Base-by-base conservation (phyloP, 2,888 invertebrate genomes). In the Thereva nobilitata region DNA sequence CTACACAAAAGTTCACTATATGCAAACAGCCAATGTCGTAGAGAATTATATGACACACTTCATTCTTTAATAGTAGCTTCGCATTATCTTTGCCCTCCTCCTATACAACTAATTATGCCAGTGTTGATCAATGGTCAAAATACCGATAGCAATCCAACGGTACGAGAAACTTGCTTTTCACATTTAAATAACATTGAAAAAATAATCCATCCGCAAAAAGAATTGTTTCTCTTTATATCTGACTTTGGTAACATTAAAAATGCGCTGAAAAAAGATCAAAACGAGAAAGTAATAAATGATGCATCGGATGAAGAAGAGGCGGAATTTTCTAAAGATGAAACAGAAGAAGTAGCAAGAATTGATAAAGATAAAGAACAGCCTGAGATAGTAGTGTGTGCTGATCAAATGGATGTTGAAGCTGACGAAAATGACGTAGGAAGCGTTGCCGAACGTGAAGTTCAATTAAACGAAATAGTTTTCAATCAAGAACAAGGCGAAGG, bases 191-290 rank as follows among this genome's bases (percentile, higher is more conserved):
- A 67, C 41, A 56, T 77, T 4, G 77, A 77, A 66, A 75, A 75
- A 64, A 64, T 75, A 4, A 61, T 76, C 54, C 78, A 78, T 71
- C 77, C 77, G 1, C 74, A 75, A 70, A 78, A 77, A 61, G 75
- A 76, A 38, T 69, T 71, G 12, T 68, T 78, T 6, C 66, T 74
- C 40, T 78, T 75, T 55, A 73, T 75, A 4, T 67, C 72, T 1
- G 74, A 76, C 61, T 47, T 71, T 5, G 70, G 72, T 5, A 72
- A 74, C 40, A 72, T 76, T 5, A 73, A 72, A 12, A 74, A 73
- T 54, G 71, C 73, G 38, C 35, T 72, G 5, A 64, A 61, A 67
- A 55, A 40, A 38, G 73, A 54, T 10, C 44, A 61, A 10, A 50
- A 40, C 4, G 50, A 40, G 42, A 23, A 4, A 7, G 4, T 5